Evolutionary conservation across 2,888 invertebrate genomes (phyloP).

Genomic region (Falcaria lacertinaria): DNA sequence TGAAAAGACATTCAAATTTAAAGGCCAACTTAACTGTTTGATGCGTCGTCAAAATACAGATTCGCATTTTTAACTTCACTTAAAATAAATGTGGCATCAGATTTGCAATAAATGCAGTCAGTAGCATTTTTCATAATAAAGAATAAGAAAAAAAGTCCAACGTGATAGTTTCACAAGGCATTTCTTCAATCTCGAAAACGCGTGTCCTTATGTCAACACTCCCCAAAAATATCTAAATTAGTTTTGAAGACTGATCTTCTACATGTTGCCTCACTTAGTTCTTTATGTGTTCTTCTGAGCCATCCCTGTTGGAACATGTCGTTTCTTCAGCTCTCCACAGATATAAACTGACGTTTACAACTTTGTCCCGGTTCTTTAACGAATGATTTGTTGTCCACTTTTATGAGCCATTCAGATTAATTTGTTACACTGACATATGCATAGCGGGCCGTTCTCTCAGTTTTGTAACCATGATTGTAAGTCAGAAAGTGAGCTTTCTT

Average conservation of each 20-base stretch:
- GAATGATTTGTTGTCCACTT: slow-evolving; percentile 2
- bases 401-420: neutral
- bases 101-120: no score
- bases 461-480: neutral
- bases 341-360: neutral
- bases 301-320: neutral
- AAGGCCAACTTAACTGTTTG: no score
- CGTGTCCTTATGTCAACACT: neutral
- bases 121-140: no score
- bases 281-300: neutral
- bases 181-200: neutral
- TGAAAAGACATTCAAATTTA: no score
- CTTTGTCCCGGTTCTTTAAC: slow-evolving; percentile 1
- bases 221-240: neutral
- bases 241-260: neutral
- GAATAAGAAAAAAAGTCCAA: no score
- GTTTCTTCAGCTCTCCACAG: neutral
- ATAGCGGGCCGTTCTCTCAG: neutral
- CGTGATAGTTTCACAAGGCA: neutral
- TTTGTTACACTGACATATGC: neutral
- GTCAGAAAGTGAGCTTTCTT: no score
- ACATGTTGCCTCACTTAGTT: neutral
- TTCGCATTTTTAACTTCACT: no score
- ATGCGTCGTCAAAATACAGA: no score
- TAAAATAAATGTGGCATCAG: no score